A percentile compares a stretch with the other conserved stretches of the same genome.
These are phyloP conservation scores for Halesus radiatus DNA, from an alignment of 1,140 invertebrate genomes.

Conservation along the genomic window DNA sequence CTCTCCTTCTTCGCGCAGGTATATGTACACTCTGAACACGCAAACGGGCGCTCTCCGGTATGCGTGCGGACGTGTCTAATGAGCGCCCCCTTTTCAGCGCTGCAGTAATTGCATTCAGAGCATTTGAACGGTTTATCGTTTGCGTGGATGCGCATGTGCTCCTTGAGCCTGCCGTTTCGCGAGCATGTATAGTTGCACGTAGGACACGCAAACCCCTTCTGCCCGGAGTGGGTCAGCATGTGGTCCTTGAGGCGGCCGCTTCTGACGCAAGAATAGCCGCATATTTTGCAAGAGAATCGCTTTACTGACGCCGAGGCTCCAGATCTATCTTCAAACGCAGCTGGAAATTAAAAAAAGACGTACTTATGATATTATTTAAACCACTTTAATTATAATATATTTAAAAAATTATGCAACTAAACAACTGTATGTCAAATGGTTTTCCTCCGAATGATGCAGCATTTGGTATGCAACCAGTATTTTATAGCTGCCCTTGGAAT, in stretches of 20 bases:
- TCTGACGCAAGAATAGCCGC: not conserved
- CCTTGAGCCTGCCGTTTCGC: not conserved
- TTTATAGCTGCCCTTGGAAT: too few relatives aligned
- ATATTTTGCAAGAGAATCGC: not conserved
- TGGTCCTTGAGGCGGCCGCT: not conserved
- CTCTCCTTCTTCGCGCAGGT: too few relatives aligned
- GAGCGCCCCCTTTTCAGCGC: constrained; percentile 60
- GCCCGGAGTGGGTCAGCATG: not conserved
- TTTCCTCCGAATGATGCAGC: too few relatives aligned
- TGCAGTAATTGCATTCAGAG: constrained; percentile 61
- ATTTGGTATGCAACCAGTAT: too few relatives aligned
- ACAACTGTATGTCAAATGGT: too few relatives aligned
- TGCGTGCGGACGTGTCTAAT: constrained; percentile 62
- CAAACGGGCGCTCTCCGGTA: constrained; percentile 63
- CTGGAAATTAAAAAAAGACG: not conserved
- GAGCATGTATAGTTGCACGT: not conserved
- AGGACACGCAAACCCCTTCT: not conserved
- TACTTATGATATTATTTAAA: too few relatives aligned
- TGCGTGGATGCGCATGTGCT: not conserved
- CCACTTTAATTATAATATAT: too few relatives aligned
- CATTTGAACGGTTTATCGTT: too few relatives aligned
- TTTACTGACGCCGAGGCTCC: not conserved
- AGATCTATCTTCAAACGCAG: too few relatives aligned
- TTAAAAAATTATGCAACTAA: too few relatives aligned
- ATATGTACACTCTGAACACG: constrained; percentile 51